A percentile compares a stretch with the other conserved stretches of the same genome.
These are phyloP conservation scores for Trichomalopsis sarcophagae DNA, from an alignment of 1,140 invertebrate genomes.

Conservation along the genomic window DNA sequence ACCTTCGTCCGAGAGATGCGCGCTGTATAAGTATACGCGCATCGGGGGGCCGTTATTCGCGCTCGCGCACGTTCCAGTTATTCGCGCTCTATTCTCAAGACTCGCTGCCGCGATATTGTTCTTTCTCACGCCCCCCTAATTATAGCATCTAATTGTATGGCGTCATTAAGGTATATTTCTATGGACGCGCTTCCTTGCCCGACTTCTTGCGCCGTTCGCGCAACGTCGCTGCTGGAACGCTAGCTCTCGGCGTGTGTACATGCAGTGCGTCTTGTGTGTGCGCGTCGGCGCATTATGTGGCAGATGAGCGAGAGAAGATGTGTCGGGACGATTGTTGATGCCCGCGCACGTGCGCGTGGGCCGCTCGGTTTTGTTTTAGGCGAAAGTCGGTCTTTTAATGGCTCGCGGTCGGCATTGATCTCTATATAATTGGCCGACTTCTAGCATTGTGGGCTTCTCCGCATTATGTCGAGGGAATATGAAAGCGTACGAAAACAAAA, in stretches of 20 bases:
- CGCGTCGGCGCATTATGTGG: too few species aligned
- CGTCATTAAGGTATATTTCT: conserved; percentile 46
- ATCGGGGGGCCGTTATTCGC: not conserved
- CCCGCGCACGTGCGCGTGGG: too few species aligned
- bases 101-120: not conserved
- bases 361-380: not conserved
- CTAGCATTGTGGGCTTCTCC: not conserved
- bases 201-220: conserved; percentile 10
- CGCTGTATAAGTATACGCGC: too few species aligned
- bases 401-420: not conserved
- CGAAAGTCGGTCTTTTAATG: not conserved
- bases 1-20: not conserved
- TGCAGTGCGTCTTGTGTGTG: too few species aligned
- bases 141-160: conserved; percentile 49
- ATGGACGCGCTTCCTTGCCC: not conserved
- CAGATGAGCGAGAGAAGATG: too few species aligned
- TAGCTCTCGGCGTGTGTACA: not conserved
- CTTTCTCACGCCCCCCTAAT: conserved; percentile 50
- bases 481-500: not conserved
- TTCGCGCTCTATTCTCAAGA: not conserved
- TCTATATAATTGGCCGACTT: not conserved
- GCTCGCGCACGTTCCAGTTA: conserved; percentile 24
- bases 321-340: too few species aligned
- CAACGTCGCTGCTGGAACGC: not conserved
- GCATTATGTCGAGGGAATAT: not conserved